These are phyloP conservation scores for Burhinus oedicnemus DNA, from an alignment of 2,113 vertebrate genomes.

Conservation along the genomic window DNA sequence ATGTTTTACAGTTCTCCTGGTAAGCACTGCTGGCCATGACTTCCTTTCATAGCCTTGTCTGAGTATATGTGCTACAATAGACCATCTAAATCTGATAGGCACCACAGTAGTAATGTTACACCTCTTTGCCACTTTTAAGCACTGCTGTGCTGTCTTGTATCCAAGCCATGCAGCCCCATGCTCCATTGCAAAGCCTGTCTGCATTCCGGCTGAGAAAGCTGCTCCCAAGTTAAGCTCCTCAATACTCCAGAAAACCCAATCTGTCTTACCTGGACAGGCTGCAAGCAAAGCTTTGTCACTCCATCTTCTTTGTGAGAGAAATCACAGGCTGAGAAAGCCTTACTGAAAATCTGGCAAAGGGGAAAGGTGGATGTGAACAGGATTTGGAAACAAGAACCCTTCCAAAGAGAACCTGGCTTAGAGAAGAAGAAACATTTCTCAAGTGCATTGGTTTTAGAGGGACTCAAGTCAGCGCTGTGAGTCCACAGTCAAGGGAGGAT, in stretches of 20 bases:
- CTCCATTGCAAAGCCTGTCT: not conserved
- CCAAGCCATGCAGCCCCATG: not conserved
- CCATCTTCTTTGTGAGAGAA: not conserved
- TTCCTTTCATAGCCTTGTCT: not conserved
- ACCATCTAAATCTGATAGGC: not conserved
- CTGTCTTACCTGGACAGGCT: not conserved
- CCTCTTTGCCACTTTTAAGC: not conserved
- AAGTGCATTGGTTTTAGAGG: not conserved
- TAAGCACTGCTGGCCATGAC: not conserved
- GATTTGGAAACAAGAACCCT: not conserved
- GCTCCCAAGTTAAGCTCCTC: not conserved
- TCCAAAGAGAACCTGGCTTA: not conserved
- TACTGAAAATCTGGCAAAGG: not conserved
- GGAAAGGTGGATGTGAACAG: not conserved
- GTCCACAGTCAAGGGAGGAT: not conserved
- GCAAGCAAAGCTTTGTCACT: not conserved
- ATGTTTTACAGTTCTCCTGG: not conserved
- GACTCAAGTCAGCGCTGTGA: not conserved
- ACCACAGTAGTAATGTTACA: not conserved
- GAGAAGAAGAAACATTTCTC: not conserved
- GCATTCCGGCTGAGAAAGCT: not conserved
- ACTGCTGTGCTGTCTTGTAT: not conserved
- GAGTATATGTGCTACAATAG: rapidly evolving
- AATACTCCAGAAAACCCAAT: not conserved
- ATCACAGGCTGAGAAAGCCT: not conserved